Evolutionary conservation across 1,140 invertebrate species (phyloP), one percentile per base, ranked within the genome.

Genomic region (Orius insidiosus): DNA sequence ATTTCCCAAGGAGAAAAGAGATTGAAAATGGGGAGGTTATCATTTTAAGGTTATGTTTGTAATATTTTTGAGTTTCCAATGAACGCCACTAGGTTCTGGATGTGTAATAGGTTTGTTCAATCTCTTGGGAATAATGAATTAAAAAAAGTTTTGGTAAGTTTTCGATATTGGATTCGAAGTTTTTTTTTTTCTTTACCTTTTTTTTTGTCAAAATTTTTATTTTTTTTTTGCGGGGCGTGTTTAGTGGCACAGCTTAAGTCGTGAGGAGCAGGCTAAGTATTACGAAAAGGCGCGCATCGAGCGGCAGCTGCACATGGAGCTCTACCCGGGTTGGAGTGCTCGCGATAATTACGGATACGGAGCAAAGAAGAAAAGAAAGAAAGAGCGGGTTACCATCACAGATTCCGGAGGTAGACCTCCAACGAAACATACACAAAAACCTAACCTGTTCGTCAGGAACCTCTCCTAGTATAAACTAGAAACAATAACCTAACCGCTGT

Each of bases 271-370:
- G 72, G 86, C 88, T 68, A 95, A 96, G 73, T 99, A 98, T 81
- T 98, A 98, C 77, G 94, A 98, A 74, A 95, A 95, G 78, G 95
- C 95, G 63, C 76, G 87, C 60, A 86, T 94, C 72, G 93, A 98
- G 72, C 80, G 94, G 63, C 89, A 98, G 72, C 79, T 95, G 59
- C 93, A 97, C 74, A 87, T 94, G 78, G 87, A 95, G 76, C 78
- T 93, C 67, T 96, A 98, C 71, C 95, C 95, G 53, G 88, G 89
- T 64, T 98, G 95, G 95, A 90, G 87, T 71, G 94, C 95, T 62
- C 75, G 94, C 62, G 94, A 98, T 80, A 96, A 97, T 80, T 96
- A 97, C 72, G 90, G 90, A 69, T 85, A 88, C 67, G 89, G 89
- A 73, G 85, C 84, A 67, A 92, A 95, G 80, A 95, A 95, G 79